Conservation (phyloP, 2,888 invertebrate genomes). For the Meiosimyza decipiens region DNA sequence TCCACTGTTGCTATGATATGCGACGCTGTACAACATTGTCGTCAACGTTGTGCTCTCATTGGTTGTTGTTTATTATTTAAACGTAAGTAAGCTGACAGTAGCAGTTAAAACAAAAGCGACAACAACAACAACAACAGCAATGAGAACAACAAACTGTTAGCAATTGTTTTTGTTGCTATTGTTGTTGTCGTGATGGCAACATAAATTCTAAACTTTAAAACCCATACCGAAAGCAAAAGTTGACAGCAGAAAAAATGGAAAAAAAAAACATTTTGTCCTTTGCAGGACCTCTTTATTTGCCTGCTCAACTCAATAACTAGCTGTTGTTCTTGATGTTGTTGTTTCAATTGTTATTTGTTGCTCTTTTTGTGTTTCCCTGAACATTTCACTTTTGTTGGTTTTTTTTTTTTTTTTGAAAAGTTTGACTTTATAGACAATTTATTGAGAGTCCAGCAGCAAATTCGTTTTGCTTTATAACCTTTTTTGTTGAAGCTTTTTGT, state of each 20-base stretch:
- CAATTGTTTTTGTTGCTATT: constrained; percentile 13
- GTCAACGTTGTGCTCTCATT: constrained; percentile 11
- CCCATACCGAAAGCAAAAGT: neutral
- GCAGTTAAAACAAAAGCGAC: neutral
- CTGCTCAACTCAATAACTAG: neutral
- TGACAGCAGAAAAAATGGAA: neutral
- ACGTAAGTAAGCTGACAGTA: constrained; percentile 21
- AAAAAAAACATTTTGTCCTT: constrained; percentile 9
- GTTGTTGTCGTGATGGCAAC: constrained; percentile 2
- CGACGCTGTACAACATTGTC: too few species aligned
- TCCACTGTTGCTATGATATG: too few species aligned
- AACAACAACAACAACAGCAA: too few species aligned
- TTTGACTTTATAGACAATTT: constrained; percentile 21
- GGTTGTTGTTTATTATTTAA: constrained; percentile 29
- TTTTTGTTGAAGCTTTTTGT: neutral
- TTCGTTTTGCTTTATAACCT: neutral
- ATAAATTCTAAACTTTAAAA: constrained; percentile 26
- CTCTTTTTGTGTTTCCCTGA: too few species aligned
- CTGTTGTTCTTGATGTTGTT: neutral
- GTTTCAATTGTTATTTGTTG: neutral
- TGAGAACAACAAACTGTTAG: too few species aligned
- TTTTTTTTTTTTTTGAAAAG: constrained; percentile 19
- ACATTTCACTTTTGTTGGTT: neutral
- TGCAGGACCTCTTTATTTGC: constrained; percentile 3
- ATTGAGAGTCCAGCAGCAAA: constrained; percentile 12